Conservation (phyloP, 1,140 invertebrate species). For the Penaeus vannamei region DNA sequence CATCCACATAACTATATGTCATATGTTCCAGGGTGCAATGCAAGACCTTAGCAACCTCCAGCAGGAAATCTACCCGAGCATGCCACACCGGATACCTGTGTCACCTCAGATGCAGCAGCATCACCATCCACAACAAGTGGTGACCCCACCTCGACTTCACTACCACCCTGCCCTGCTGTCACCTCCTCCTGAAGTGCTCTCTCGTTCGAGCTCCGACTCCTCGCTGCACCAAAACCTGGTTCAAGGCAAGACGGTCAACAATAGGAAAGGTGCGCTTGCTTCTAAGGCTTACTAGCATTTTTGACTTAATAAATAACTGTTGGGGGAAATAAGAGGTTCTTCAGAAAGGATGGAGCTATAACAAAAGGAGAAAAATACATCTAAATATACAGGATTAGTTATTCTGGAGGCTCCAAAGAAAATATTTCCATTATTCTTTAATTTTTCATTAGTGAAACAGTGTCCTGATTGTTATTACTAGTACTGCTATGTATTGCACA, state of each 20-base stretch:
- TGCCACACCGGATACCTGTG: conserved; percentile 37
- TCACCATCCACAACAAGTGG: conserved; percentile 5
- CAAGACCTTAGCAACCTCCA: conserved; percentile 48
- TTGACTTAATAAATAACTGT: background rate
- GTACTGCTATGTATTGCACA: too few species aligned
- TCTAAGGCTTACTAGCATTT: conserved; percentile 4
- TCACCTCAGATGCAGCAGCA: conserved; percentile 35
- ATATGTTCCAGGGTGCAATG: conserved; percentile 52
- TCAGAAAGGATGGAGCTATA: too few species aligned
- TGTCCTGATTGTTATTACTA: too few species aligned
- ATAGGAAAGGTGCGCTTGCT: conserved; percentile 52
- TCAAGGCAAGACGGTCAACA: conserved; percentile 50
- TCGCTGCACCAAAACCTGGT: conserved; percentile 58
- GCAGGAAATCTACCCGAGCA: conserved; percentile 35
- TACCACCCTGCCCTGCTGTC: conserved; percentile 31
- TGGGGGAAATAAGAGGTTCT: too few species aligned
- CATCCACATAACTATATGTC: background rate
- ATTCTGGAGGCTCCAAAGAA: too few species aligned
- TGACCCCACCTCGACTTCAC: conserved; percentile 21
- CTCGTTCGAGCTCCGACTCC: conserved; percentile 56
- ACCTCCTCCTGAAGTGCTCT: conserved; percentile 36
- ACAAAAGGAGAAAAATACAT: too few species aligned
- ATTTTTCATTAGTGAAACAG: too few species aligned
- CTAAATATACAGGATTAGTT: too few species aligned
- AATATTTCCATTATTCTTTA: too few species aligned